Evolutionary conservation across 2,113 vertebrate genomes (phyloP), one percentile per base, ranked within the genome.

Genomic region (human): DNA sequence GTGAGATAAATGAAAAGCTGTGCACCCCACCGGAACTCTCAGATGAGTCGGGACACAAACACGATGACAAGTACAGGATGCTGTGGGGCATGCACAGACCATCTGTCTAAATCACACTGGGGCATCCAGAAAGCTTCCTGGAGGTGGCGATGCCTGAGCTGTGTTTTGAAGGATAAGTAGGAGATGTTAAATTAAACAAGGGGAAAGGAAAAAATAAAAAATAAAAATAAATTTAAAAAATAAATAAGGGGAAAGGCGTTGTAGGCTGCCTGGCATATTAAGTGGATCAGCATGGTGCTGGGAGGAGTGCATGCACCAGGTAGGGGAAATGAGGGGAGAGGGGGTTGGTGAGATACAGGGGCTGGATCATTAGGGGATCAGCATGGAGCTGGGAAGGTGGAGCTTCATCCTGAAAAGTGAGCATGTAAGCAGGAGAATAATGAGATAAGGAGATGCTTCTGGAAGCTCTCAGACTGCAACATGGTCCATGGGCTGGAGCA

Each of bases 281-380:
- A 35, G 35, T 35, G 0, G 6, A 6, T 6, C 16, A 4, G 27
- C 30, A n/a, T 35, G 78, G 52, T 0, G 0, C 70, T 11, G 14
- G 25, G 43, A 82, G 32, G 30, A n/a, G 25, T 5, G 11, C 43
- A 76, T 16, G 14, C 22, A 22, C 4, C 32, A 10, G 25, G 11
- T 2, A 52, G 8, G 3, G 3, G 57, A 4, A 4, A 4, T 3
- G 2, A 16, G 5, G 3, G 22, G 13, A 6, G 7, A 6, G 5
- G 8, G 25, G 45, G 22, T n/a, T 40, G 52, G 16, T 27, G 61
- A 79, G 80, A 61, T 17, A 76, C 66, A 25, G 59, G 75, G 64
- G 13, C 43, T 11, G 48, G 38, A 43, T 48, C 16, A 2, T 20
- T 17, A 32, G 84, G n/a, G 45, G 11, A 43, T 86, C 32, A 40